These are phyloP conservation scores for Tetropium fuscum DNA, from an alignment of 2,888 invertebrate species.

Conservation along the genomic window DNA sequence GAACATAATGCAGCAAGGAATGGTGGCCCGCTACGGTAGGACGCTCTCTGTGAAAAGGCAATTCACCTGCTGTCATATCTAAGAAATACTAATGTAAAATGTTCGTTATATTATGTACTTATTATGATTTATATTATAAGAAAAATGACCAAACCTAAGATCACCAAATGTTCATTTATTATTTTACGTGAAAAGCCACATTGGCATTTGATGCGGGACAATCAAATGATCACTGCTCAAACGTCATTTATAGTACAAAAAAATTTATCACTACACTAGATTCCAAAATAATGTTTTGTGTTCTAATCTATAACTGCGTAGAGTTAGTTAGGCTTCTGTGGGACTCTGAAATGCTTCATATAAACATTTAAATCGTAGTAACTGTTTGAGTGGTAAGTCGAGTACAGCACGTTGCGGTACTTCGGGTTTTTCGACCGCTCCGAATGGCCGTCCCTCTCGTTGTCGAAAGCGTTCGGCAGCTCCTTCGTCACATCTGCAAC, in stretches of 20 bases:
- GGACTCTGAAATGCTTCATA: constrained; percentile 20
- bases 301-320: not conserved
- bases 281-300: too few relatives aligned
- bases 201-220: not conserved
- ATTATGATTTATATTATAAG: not conserved
- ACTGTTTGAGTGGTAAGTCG: constrained; percentile 11
- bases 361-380: constrained; percentile 26
- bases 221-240: not conserved
- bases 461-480: constrained; percentile 20
- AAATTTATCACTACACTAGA: constrained; percentile 9
- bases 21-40: constrained; percentile 73
- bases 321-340: too few relatives aligned
- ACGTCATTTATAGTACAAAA: too few relatives aligned
- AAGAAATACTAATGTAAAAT: too few relatives aligned
- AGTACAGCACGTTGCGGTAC: constrained; percentile 5
- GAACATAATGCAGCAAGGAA: constrained; percentile 75
- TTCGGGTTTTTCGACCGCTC: constrained; percentile 14
- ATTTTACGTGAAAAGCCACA: not conserved
- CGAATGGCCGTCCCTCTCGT: not conserved
- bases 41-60: constrained; percentile 59
- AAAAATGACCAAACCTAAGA: too few relatives aligned
- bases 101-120: too few relatives aligned
- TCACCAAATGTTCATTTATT: constrained; percentile 3
- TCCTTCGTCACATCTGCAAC: constrained; percentile 23
- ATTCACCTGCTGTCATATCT: constrained; percentile 54